Evolutionary conservation across 2,797 vertebrate species (phyloP).

Genomic region (Sebastes diaconus): DNA sequence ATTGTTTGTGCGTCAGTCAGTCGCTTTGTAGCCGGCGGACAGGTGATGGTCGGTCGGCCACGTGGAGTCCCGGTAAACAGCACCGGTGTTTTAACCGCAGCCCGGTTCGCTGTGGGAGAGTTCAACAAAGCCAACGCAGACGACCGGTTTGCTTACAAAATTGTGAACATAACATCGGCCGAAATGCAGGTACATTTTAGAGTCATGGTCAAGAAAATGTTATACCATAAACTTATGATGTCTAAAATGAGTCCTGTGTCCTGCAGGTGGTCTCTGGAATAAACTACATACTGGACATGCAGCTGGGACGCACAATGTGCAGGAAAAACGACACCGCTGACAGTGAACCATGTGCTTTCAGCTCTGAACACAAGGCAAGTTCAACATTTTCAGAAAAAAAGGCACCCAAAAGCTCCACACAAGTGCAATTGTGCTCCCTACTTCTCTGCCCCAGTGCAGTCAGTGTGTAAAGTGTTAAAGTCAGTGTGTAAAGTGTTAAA

Average conservation of each 20-base stretch:
- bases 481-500: neutral
- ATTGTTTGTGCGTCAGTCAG: neutral
- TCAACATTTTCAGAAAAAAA: neutral
- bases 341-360: neutral
- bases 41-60: conserved; percentile 19
- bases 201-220: neutral
- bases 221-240: neutral
- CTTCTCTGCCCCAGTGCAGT: neutral
- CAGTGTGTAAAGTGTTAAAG: neutral
- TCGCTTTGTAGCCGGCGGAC: neutral
- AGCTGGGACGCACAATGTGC: conserved; percentile 32
- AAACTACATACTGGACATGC: conserved; percentile 56
- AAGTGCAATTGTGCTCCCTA: neutral
- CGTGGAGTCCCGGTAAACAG: neutral
- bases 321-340: neutral
- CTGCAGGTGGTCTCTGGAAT: conserved; percentile 51
- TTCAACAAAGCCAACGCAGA: conserved; percentile 35
- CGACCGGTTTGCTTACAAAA: conserved; percentile 29
- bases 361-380: conserved; percentile 37
- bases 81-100: neutral
- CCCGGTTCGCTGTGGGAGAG: conserved; percentile 40
- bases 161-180: conserved; percentile 38
- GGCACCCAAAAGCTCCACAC: neutral
- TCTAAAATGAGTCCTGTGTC: too few species aligned
- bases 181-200: conserved; percentile 49